phyloP scores from a whole-genome alignment of 2,888 invertebrate species.

The Noctua comes region DNA sequence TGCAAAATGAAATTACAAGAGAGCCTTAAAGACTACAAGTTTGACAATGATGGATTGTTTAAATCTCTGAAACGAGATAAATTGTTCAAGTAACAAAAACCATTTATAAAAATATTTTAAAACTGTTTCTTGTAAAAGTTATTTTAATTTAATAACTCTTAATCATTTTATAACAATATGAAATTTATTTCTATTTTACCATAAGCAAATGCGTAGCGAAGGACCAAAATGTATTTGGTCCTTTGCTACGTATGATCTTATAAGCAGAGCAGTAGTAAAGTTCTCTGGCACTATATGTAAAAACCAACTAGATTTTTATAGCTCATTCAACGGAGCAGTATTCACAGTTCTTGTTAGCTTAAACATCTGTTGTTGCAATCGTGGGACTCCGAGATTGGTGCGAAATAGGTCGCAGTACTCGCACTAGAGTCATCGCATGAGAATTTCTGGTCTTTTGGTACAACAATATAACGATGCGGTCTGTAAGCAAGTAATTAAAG shows the following conservation, averaged over 20 bases:
- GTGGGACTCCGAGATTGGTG: constrained; percentile 60
- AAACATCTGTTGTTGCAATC: constrained; percentile 67
- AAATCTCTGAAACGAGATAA: constrained; percentile 27
- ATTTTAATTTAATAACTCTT: not conserved
- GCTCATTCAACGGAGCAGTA: constrained; percentile 34
- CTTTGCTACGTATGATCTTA: constrained; percentile 1
- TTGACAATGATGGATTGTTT: constrained; percentile 54
- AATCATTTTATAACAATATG: not conserved
- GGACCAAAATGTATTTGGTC: not conserved
- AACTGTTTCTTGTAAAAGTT: not conserved
- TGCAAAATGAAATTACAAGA: constrained; percentile 26
- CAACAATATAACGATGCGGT: constrained; percentile 60
- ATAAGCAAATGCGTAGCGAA: too few relatives aligned
- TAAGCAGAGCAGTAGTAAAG: constrained; percentile 1
- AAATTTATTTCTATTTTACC: not conserved
- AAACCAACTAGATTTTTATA: constrained; percentile 42
- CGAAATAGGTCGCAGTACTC: constrained; percentile 66
- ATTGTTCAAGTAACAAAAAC: constrained; percentile 6
- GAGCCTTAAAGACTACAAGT: constrained; percentile 33
- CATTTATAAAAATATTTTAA: constrained; percentile 10
- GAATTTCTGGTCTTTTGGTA: constrained; percentile 62
- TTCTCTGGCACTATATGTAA: constrained; percentile 3
- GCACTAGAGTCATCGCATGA: constrained; percentile 56
- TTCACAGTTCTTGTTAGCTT: constrained; percentile 59
- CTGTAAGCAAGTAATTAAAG: constrained; percentile 58